Evolutionary conservation across 2,797 vertebrate species (phyloP).

Genomic region (Chaenodraco wilsoni): DNA sequence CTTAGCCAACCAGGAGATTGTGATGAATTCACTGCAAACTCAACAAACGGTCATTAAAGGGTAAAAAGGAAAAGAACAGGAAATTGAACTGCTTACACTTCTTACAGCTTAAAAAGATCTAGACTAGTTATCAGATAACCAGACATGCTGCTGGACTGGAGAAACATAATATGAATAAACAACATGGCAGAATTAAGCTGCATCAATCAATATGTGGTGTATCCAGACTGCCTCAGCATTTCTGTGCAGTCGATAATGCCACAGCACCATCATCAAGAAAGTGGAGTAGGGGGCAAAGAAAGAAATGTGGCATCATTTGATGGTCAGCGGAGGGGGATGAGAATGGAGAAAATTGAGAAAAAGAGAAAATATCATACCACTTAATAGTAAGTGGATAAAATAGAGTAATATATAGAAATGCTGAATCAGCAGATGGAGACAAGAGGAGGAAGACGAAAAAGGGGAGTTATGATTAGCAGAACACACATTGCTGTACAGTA

Average conservation of each 20-base stretch:
- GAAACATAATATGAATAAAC: constrained; percentile 44
- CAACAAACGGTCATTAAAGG: background rate
- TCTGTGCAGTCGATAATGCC: constrained; percentile 43
- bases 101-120: background rate
- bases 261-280: constrained; percentile 31
- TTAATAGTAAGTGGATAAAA: background rate
- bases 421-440: background rate
- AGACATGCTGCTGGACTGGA: background rate
- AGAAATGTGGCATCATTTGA: background rate
- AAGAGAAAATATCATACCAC: background rate
- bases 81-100: constrained; percentile 2
- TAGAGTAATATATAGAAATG: background rate
- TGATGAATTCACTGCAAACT: background rate
- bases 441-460: background rate
- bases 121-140: constrained; percentile 2
- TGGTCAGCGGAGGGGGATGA: background rate
- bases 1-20: background rate
- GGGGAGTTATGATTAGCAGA: constrained; percentile 28
- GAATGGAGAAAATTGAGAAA: background rate
- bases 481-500: constrained; percentile 4
- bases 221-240: constrained; percentile 45
- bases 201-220: constrained; percentile 50
- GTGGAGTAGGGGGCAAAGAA: background rate
- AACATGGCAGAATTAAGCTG: constrained; percentile 22
- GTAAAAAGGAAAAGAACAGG: background rate